phyloP scores from a whole-genome alignment of 2,888 invertebrate species.

The Anticlea derivata region DNA sequence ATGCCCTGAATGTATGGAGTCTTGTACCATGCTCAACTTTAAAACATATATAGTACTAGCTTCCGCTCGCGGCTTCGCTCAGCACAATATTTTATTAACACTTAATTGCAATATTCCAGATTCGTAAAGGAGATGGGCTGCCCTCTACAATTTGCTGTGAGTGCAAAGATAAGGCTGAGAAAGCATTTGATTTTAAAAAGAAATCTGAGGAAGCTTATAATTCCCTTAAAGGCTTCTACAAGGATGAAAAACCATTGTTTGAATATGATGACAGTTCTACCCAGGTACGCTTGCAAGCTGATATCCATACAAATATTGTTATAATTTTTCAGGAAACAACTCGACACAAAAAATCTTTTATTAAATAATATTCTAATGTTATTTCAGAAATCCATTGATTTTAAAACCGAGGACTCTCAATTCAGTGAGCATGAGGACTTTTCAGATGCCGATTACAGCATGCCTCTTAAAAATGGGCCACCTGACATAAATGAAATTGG shows the following conservation, averaged over 20 bases:
- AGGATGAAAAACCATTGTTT: constrained; percentile 45
- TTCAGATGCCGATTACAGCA: constrained; percentile 52
- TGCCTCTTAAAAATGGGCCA: constrained; percentile 40
- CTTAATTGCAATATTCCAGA: constrained; percentile 35
- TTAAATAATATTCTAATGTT: not conserved
- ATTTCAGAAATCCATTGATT: constrained; percentile 36
- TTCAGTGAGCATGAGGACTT: constrained; percentile 51
- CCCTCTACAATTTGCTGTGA: constrained; percentile 66
- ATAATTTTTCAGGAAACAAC: too few species aligned
- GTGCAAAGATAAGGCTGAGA: constrained; percentile 65
- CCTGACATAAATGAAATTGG: constrained; percentile 35
- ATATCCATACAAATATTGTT: not conserved
- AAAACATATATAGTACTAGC: too few species aligned
- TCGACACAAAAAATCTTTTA: too few species aligned
- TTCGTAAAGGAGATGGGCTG: constrained; percentile 66
- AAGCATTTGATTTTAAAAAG: constrained; percentile 68
- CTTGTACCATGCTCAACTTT: too few species aligned
- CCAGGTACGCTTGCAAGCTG: constrained; percentile 6
- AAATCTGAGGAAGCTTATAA: constrained; percentile 64
- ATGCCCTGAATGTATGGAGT: too few species aligned
- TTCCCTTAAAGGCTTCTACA: constrained; percentile 53
- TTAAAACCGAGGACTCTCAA: constrained; percentile 57
- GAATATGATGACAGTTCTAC: constrained; percentile 10
- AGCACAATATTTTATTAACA: not conserved
- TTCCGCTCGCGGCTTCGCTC: too few species aligned